Conservation (phyloP, 2,797 vertebrate genomes). For the Hylomyscus alleni region DNA sequence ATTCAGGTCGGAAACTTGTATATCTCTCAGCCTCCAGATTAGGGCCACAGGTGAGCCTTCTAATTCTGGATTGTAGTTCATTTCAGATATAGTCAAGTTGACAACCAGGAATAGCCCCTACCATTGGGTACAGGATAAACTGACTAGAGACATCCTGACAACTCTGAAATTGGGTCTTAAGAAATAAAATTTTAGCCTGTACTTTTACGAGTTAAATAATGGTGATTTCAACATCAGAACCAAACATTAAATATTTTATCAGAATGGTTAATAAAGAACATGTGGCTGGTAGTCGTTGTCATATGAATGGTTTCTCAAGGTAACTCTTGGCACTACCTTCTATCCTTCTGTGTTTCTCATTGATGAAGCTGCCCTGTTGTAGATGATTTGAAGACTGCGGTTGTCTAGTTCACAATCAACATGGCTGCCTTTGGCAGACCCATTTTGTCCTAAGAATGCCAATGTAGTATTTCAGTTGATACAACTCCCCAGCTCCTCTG, state of each 20-base stretch:
- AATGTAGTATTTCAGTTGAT: slow-evolving; percentile 7
- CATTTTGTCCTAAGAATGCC: background rate
- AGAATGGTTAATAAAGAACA: background rate
- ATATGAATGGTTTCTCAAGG: background rate
- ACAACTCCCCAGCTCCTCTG: background rate
- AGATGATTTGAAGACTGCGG: background rate
- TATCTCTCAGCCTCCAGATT: no score
- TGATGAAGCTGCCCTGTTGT: background rate
- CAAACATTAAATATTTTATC: slow-evolving; percentile 35
- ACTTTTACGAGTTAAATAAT: slow-evolving; percentile 2
- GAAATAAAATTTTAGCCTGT: slow-evolving; percentile 40
- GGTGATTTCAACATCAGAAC: background rate
- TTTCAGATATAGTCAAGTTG: no score
- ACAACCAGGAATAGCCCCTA: no score
- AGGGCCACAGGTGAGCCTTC: no score
- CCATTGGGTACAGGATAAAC: background rate
- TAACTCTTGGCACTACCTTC: background rate
- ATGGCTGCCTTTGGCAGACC: background rate
- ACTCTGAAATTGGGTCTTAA: slow-evolving; percentile 21
- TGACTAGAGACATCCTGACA: background rate
- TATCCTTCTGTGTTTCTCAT: background rate
- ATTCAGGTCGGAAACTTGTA: no score
- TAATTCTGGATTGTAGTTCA: no score
- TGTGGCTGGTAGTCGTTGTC: background rate
- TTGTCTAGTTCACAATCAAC: background rate